Evolutionary conservation across 1,140 invertebrate species (phyloP).

Genomic region (Aphis craccivora): DNA sequence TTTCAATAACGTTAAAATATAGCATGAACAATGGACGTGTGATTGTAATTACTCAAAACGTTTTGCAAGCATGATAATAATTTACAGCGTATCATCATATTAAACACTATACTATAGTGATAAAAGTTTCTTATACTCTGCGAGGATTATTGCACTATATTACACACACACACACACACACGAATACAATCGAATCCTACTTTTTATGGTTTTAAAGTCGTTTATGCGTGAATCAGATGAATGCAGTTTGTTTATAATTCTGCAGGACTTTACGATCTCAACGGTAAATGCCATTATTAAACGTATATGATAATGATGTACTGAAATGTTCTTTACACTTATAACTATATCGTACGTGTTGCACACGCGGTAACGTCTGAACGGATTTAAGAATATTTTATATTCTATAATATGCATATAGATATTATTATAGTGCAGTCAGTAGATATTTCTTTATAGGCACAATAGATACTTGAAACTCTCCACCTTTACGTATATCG

Average conservation of each 20-base stretch:
- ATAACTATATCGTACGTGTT: background rate
- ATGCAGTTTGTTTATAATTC: background rate
- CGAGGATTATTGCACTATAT: background rate
- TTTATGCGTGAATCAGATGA: background rate
- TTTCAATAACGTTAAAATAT: too few relatives aligned
- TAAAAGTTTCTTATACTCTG: background rate
- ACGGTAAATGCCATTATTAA: background rate
- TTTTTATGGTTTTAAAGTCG: background rate
- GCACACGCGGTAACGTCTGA: too few relatives aligned
- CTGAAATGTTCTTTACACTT: background rate
- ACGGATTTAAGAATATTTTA: too few relatives aligned
- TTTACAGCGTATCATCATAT: too few relatives aligned
- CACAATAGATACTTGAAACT: background rate
- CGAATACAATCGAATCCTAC: background rate
- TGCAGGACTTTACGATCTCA: background rate
- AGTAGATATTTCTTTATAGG: background rate
- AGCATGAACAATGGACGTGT: too few relatives aligned
- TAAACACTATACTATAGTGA: background rate
- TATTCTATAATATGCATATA: background rate
- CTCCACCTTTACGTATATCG: background rate
- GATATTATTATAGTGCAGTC: background rate
- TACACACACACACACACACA: background rate
- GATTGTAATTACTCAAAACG: too few relatives aligned
- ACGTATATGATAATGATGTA: background rate
- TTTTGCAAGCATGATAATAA: too few relatives aligned